phyloP scores from a whole-genome alignment of 1,140 invertebrate genomes.

The Formica selysi region DNA sequence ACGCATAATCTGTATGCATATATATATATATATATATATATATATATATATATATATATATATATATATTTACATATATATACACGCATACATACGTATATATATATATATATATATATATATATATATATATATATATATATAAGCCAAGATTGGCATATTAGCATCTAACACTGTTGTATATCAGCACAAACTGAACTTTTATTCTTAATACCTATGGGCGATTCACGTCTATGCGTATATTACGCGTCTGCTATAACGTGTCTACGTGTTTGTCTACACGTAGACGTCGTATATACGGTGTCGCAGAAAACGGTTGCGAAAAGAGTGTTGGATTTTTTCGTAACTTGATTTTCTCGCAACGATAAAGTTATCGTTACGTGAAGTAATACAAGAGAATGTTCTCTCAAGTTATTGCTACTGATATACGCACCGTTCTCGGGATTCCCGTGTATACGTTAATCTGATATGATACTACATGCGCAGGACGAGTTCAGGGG shows the following conservation, averaged over 20 bases:
- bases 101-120: constrained; percentile 27
- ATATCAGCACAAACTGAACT: constrained; percentile 78
- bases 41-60: no score
- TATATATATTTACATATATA: no score
- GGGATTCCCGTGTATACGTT: constrained; percentile 1
- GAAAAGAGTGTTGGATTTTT: no score
- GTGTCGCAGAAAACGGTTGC: not conserved
- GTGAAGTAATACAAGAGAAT: not conserved
- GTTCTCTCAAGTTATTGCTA: not conserved
- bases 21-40: not conserved
- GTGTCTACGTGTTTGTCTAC: constrained; percentile 31
- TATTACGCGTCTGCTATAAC: not conserved
- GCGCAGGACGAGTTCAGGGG: constrained; percentile 53
- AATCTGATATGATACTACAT: constrained; percentile 42
- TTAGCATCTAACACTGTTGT: constrained; percentile 76
- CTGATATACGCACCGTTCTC: not conserved
- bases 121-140: no score
- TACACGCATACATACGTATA: not conserved
- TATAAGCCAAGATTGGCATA: constrained; percentile 63
- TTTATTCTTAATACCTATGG: constrained; percentile 76
- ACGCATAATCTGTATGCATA: constrained; percentile 65
- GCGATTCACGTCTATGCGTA: constrained; percentile 41
- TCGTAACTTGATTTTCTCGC: not conserved
- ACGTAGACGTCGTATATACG: not conserved
- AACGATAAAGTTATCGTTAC: not conserved